phyloP scores from a whole-genome alignment of 2,113 vertebrate genomes.

The Cervus canadensis region DNA sequence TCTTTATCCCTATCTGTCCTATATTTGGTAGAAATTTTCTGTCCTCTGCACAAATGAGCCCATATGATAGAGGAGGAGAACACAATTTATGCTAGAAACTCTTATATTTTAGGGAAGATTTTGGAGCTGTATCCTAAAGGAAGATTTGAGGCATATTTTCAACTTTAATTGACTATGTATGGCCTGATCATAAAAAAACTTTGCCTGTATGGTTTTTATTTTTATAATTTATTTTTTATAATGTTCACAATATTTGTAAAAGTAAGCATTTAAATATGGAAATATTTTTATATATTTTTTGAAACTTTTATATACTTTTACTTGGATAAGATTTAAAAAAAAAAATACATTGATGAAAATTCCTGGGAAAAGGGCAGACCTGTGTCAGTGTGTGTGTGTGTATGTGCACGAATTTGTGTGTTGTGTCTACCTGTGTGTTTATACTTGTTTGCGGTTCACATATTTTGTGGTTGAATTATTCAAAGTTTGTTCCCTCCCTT shows the following conservation, averaged over 20 bases:
- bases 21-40: not conserved
- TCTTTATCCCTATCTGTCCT: not conserved
- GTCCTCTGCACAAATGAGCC: not conserved
- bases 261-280: conserved; percentile 62
- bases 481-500: conserved; percentile 67
- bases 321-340: conserved; percentile 53
- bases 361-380: conserved; percentile 71
- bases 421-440: conserved; percentile 78
- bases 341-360: conserved; percentile 74
- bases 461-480: conserved; percentile 82
- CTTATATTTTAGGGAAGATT: not conserved
- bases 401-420: conserved; percentile 23
- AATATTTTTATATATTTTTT: conserved; percentile 75
- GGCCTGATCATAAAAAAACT: not conserved
- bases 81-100: not conserved
- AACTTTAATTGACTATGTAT: not conserved
- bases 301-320: conserved; percentile 76
- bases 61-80: not conserved
- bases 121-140: not conserved
- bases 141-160: not conserved
- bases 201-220: not conserved
- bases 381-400: conserved; percentile 56
- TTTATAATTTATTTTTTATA: not conserved
- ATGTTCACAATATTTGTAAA: conserved; percentile 73
- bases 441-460: conserved; percentile 76